phyloP scores from a whole-genome alignment of 2,797 vertebrate species.

The Masticophis lateralis region DNA sequence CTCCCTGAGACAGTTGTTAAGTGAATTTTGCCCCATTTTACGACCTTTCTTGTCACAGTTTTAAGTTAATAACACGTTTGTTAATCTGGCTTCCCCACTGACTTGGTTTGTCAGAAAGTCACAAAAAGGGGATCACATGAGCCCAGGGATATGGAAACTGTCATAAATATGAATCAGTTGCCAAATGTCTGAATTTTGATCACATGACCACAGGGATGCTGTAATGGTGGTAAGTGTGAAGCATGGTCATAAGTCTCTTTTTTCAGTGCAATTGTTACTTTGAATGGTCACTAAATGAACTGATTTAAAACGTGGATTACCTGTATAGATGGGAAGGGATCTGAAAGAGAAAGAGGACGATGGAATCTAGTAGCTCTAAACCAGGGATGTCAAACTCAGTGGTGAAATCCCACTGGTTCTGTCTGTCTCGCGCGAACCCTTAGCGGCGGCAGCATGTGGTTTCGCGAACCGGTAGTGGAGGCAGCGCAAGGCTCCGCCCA shows the following conservation, averaged over 20 bases:
- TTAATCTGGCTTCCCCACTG: neutral
- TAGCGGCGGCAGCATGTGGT: too few relatives aligned
- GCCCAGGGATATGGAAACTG: neutral
- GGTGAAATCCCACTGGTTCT: too few relatives aligned
- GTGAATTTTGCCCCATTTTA: neutral
- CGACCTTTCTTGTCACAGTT: neutral
- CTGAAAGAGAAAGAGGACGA: neutral
- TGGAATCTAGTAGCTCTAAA: neutral
- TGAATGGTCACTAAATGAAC: neutral
- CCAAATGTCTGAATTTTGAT: neutral
- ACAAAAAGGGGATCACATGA: neutral
- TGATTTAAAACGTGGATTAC: neutral
- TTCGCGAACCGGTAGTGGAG: too few relatives aligned
- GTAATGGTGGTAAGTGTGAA: neutral
- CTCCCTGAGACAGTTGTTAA: neutral
- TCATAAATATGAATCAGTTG: neutral
- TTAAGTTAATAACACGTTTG: neutral
- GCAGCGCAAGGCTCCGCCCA: too few relatives aligned
- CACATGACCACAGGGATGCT: neutral
- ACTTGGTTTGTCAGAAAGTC: neutral
- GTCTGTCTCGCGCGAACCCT: too few relatives aligned
- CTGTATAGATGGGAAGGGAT: neutral
- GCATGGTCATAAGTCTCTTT: neutral
- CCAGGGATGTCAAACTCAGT: too few relatives aligned
- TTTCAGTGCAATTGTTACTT: neutral